phyloP scores from a whole-genome alignment of 2,797 vertebrate species.

The Arrhamphus sclerolepis region DNA sequence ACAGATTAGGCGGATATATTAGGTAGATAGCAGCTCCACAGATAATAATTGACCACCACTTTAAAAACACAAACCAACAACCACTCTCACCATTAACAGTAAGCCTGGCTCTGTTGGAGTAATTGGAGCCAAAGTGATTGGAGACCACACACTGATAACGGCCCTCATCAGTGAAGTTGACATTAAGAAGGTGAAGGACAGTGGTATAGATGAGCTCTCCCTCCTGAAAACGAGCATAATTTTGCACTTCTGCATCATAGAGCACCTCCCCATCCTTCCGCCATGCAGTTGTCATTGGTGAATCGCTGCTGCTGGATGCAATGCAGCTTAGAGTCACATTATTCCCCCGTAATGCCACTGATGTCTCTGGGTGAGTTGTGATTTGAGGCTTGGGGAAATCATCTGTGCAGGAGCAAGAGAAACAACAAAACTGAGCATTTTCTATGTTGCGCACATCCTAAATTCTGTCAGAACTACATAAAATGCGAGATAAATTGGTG shows the following conservation, averaged over 20 bases:
- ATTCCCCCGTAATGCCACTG: conserved; percentile 90
- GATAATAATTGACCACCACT: too few relatives aligned
- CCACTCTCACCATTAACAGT: conserved; percentile 91
- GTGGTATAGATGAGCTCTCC: conserved; percentile 88
- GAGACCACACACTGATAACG: conserved; percentile 98
- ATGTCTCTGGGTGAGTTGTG: conserved; percentile 94
- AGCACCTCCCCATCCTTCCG: conserved; percentile 95
- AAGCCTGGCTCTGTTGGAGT: conserved; percentile 94
- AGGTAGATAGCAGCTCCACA: too few relatives aligned
- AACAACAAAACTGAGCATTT: neutral
- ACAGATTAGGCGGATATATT: too few relatives aligned
- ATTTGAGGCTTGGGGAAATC: conserved; percentile 98
- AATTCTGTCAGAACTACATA: neutral
- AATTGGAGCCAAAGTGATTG: conserved; percentile 97
- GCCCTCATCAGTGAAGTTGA: conserved; percentile 92
- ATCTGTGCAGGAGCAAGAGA: conserved; percentile 76
- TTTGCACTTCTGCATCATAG: conserved; percentile 92
- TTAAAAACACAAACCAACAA: neutral
- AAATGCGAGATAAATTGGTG: neutral
- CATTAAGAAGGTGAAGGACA: conserved; percentile 87
- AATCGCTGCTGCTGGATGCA: conserved; percentile 95
- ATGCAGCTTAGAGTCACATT: conserved; percentile 94
- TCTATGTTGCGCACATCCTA: neutral
- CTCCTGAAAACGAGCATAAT: conserved; percentile 88
- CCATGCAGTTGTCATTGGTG: conserved; percentile 96